Base-by-base conservation (phyloP, 2,797 vertebrate species). In the Pterois miles region DNA sequence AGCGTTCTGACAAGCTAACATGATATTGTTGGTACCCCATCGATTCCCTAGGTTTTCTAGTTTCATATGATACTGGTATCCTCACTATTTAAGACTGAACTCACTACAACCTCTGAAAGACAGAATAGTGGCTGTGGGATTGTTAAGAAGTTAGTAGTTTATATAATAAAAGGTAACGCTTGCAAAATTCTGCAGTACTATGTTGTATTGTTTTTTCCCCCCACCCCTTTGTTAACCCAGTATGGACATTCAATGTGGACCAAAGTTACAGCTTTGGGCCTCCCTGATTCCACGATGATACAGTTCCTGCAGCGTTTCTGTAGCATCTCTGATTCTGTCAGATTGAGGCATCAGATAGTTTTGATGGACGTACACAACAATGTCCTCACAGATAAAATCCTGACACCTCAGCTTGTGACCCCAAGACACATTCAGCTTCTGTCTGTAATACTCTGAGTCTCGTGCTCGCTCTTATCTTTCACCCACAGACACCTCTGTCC, bases 301-400 rank as follows among this genome's bases (percentile, higher is more conserved):
- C 59, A 14, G 48, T 68, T 60, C 73, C 58, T 75, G 64, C 16
- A 66, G 65, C 58, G 48, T 79, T 76, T 83, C 64, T 67, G 12
- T 53, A 69, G n/a, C 29, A 46, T 81, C 81, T 76, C 60, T 72
- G 82, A 76, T 78, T 63, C 81, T 64, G 70, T 88, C 79, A 88
- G 86, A 91, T 75, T 56, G 75, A 81, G 34, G 76, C 52, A 58
- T 80, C 82, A 57, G 89, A 92, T 91, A 76, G 57, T 65, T 91
- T 85, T 89, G 88, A 92, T 40, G 65, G 91, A 90, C 68, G 4
- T 67, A 16, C 71, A 56, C 50, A 87, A 93, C 87, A 92, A 92
- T 89, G 88, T 85, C 71, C 65, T 60, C 34, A 12, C 71, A 78
- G 89, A 92, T 88, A 87, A 83, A 84, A 86, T 81, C 86, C 78